phyloP scores from a whole-genome alignment of 1,140 invertebrate species.

The Cherax quadricarinatus region DNA sequence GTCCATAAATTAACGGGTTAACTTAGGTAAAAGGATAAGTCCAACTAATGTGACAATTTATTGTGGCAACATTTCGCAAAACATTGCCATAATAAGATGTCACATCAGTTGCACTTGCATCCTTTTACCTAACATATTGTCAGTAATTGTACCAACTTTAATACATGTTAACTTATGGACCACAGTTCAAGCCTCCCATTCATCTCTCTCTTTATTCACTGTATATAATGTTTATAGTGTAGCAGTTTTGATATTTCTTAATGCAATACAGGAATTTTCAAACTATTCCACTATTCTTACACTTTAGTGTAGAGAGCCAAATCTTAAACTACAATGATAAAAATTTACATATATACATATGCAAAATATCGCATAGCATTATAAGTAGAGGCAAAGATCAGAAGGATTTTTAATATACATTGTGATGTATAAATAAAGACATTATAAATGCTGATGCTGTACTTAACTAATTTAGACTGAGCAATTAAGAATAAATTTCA shows the following conservation, averaged over 20 bases:
- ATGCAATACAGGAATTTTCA: neutral
- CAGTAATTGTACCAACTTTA: too few relatives aligned
- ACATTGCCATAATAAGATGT: too few relatives aligned
- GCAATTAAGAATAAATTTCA: neutral
- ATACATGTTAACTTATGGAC: too few relatives aligned
- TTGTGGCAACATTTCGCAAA: too few relatives aligned
- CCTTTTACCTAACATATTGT: too few relatives aligned
- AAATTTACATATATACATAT: constrained; percentile 55
- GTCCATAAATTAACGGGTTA: too few relatives aligned
- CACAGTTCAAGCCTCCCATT: too few relatives aligned
- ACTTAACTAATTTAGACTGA: neutral
- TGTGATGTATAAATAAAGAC: neutral
- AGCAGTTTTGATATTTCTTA: neutral
- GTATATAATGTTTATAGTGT: neutral
- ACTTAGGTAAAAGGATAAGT: too few relatives aligned
- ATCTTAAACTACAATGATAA: constrained; percentile 25
- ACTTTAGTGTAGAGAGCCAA: constrained; percentile 22
- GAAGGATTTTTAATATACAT: constrained; percentile 24
- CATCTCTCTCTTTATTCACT: too few relatives aligned
- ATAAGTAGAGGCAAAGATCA: constrained; percentile 42
- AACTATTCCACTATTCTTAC: neutral
- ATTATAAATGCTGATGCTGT: neutral
- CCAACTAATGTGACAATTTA: too few relatives aligned
- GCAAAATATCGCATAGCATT: constrained; percentile 24
- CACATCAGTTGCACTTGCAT: too few relatives aligned